phyloP scores from a whole-genome alignment of 2,888 invertebrate genomes.

The Lysandra coridon region DNA sequence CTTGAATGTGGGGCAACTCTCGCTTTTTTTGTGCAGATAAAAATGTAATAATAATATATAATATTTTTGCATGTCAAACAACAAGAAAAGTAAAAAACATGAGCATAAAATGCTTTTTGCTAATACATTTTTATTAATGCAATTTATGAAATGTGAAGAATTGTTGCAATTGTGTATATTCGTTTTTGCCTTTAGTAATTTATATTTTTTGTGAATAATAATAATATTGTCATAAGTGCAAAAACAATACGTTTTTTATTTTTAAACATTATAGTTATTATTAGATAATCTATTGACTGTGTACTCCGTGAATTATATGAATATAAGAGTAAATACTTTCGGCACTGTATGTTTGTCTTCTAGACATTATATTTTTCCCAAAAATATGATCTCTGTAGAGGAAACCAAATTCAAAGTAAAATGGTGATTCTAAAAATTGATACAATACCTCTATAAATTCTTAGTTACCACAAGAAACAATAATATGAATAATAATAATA shows the following conservation, averaged over 20 bases:
- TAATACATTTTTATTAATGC: background rate
- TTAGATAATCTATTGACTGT: background rate
- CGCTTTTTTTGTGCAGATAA: background rate
- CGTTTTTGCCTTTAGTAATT: slow-evolving; percentile 46
- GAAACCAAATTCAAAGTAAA: slow-evolving; percentile 37
- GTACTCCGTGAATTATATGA: background rate
- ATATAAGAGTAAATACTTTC: slow-evolving; percentile 7
- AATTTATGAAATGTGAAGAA: slow-evolving; percentile 37
- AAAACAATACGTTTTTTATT: slow-evolving; percentile 4
- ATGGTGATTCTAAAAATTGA: background rate
- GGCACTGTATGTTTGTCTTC: slow-evolving; percentile 15
- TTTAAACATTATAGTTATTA: slow-evolving; percentile 11
- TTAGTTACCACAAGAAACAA: slow-evolving; percentile 58
- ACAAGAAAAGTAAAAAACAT: background rate
- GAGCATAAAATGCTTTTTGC: background rate
- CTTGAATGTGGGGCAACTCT: background rate
- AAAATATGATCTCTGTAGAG: slow-evolving; percentile 45
- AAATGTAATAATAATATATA: background rate
- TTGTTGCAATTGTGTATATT: slow-evolving; percentile 7
- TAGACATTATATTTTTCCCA: background rate
- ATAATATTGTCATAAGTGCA: slow-evolving; percentile 1
- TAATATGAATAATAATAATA: slow-evolving; percentile 36
- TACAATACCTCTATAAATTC: slow-evolving; percentile 50
- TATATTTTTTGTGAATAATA: slow-evolving; percentile 47
- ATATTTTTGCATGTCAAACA: slow-evolving; percentile 1